phyloP scores from a whole-genome alignment of 23 tunicate genomes.

The Trididemnum miniatum region DNA sequence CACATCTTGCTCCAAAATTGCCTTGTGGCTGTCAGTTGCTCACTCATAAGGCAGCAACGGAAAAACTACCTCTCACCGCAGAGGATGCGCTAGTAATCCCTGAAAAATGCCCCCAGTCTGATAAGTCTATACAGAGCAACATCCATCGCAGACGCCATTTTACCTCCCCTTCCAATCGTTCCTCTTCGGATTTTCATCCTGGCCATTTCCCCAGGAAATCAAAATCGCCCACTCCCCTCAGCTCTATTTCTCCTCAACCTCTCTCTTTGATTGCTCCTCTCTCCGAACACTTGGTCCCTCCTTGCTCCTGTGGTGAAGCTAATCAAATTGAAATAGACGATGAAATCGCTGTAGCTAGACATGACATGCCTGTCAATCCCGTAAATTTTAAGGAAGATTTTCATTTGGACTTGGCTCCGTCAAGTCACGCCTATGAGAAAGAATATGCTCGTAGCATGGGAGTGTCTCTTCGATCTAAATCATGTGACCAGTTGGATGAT shows the following conservation, averaged over 20 bases:
- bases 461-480: not conserved
- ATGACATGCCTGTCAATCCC: not conserved
- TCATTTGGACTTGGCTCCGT: not conserved
- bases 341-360: not conserved
- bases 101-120: too few relatives aligned
- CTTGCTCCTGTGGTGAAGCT: not conserved
- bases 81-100: too few relatives aligned
- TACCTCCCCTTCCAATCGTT: not conserved
- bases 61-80: not conserved
- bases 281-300: not conserved
- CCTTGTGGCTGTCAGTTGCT: not conserved
- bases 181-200: not conserved
- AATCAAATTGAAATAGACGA: not conserved
- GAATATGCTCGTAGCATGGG: constrained; percentile 12
- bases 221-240: not conserved
- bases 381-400: not conserved
- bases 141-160: not conserved
- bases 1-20: not conserved
- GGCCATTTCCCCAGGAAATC: not conserved
- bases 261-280: too few relatives aligned
- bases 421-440: not conserved
- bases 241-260: not conserved
- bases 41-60: not conserved
- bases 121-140: too few relatives aligned
- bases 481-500: not conserved